Conservation (phyloP, 2,797 vertebrate genomes). For the Melanotaenia pygmaea region DNA sequence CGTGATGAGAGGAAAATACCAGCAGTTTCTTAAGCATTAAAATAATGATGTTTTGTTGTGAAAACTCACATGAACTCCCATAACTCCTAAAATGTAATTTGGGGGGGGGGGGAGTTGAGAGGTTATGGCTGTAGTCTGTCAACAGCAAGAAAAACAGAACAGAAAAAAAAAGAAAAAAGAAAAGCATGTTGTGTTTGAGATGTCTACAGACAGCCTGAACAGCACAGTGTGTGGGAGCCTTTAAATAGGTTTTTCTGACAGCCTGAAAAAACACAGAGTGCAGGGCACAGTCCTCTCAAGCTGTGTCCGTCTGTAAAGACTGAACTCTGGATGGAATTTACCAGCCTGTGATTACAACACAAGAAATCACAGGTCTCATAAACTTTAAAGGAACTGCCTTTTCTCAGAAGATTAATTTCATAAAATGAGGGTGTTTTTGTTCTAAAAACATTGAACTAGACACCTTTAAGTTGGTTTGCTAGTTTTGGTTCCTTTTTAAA, state of each 20-base stretch:
- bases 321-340: not conserved
- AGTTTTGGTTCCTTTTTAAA: too few relatives aligned
- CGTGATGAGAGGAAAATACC: slow-evolving; percentile 12
- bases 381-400: not conserved
- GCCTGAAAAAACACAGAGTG: slow-evolving; percentile 16
- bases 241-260: slow-evolving; percentile 37
- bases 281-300: not conserved
- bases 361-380: not conserved
- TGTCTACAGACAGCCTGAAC: slow-evolving; percentile 8
- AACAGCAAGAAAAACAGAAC: not conserved
- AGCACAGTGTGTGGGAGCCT: slow-evolving; percentile 15
- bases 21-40: not conserved
- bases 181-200: slow-evolving; percentile 14
- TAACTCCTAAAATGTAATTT: not conserved
- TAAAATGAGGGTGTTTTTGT: not conserved
- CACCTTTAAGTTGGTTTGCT: too few relatives aligned
- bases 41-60: not conserved
- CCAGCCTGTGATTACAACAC: not conserved
- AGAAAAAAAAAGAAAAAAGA: not conserved
- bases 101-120: not conserved
- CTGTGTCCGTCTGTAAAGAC: slow-evolving; percentile 19
- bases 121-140: not conserved
- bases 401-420: not conserved
- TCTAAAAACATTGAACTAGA: too few relatives aligned
- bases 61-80: not conserved